Conservation (phyloP, 2,888 invertebrate species). For the Pseudoips prasinana region DNA sequence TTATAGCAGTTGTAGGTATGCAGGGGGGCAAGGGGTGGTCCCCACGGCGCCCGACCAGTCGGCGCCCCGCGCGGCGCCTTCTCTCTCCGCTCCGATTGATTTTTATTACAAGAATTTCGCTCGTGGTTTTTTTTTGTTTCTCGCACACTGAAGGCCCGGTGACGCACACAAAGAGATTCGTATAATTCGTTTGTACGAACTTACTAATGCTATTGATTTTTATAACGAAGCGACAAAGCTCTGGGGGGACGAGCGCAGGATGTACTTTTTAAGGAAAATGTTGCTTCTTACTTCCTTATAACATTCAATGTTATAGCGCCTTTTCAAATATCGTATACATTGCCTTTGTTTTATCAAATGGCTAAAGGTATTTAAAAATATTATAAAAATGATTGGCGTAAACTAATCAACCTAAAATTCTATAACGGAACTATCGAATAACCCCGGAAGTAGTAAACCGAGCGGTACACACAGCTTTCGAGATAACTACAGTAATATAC, state of each 20-base stretch:
- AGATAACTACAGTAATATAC: too few species aligned
- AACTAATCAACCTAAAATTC: too few species aligned
- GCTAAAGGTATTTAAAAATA: too few species aligned
- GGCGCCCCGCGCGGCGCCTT: constrained; percentile 76
- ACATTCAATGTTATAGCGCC: too few species aligned
- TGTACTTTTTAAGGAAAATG: constrained; percentile 24
- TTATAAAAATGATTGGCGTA: too few species aligned
- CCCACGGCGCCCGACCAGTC: constrained; percentile 64
- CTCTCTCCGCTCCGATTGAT: constrained; percentile 82
- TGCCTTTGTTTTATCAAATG: too few species aligned
- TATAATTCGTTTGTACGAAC: constrained; percentile 81
- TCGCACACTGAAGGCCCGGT: constrained; percentile 64
- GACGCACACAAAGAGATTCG: constrained; percentile 74
- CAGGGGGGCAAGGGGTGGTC: constrained; percentile 44
- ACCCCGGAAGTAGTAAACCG: too few species aligned
- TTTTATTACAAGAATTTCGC: constrained; percentile 82
- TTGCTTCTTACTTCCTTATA: constrained; percentile 12
- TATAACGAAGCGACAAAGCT: constrained; percentile 70
- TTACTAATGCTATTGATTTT: constrained; percentile 82
- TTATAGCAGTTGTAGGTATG: constrained; percentile 59
- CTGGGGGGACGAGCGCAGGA: constrained; percentile 31
- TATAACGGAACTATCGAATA: too few species aligned
- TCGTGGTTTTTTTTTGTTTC: constrained; percentile 77
- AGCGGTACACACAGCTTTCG: too few species aligned
- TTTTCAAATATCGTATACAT: too few species aligned